A percentile compares a stretch with the other conserved stretches of the same genome.
Evolutionary conservation across 2,797 vertebrate species (phyloP).

Genomic region (Podarcis siculus): DNA sequence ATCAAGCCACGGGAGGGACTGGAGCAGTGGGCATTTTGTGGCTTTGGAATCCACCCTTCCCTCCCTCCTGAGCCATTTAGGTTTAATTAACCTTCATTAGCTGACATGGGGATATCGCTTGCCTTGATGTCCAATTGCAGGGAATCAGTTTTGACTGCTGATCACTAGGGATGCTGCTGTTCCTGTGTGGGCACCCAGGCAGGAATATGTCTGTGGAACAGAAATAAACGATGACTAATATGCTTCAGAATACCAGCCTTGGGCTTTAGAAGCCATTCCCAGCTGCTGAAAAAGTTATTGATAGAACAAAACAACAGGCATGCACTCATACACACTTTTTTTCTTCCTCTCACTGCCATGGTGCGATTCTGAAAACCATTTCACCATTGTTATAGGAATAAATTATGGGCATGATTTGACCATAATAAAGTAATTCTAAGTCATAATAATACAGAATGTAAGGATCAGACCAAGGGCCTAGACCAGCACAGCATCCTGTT

Average conservation of each 20-base stretch:
- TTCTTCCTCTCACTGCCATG: not conserved
- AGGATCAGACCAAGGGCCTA: no score
- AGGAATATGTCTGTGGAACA: conserved; percentile 47
- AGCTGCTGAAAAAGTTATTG: conserved; percentile 63
- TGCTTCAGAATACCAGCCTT: conserved; percentile 47
- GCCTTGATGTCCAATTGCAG: conserved; percentile 42
- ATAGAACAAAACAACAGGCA: conserved; percentile 37
- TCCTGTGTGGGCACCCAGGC: conserved; percentile 58
- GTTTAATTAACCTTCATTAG: conserved; percentile 74
- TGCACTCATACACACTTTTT: not conserved
- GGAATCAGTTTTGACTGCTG: conserved; percentile 58
- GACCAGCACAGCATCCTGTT: no score
- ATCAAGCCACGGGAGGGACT: conserved; percentile 47
- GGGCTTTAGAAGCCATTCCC: conserved; percentile 49
- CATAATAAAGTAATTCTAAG: not conserved
- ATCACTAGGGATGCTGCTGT: conserved; percentile 40
- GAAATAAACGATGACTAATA: conserved; percentile 66
- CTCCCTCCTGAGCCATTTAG: conserved; percentile 56
- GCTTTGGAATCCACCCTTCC: not conserved
- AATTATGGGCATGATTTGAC: not conserved
- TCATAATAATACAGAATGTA: no score
- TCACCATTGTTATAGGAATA: not conserved
- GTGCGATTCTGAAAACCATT: not conserved
- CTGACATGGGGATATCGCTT: conserved; percentile 58
- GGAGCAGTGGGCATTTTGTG: conserved; percentile 58